A percentile compares a stretch with the other conserved stretches of the same genome.
Evolutionary conservation across 1,140 invertebrate genomes (phyloP).

Genomic region (Magallana gigas): DNA sequence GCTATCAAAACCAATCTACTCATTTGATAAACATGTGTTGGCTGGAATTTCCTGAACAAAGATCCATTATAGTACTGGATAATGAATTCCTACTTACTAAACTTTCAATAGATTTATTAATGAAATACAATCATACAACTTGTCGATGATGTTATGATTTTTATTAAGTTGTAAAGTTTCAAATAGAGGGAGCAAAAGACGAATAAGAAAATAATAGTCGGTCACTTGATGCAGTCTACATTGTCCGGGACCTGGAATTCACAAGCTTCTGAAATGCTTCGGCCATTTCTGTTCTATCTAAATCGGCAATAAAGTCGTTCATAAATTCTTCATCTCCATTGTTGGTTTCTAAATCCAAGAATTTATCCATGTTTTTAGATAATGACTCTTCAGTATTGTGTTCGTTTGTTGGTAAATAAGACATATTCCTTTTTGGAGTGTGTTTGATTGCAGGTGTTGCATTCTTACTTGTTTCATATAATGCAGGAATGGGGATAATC

Average conservation of each 20-base stretch:
- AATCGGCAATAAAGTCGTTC: not conserved
- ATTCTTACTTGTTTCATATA: not conserved
- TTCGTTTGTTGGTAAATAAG: too few relatives aligned
- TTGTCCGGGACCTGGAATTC: not conserved
- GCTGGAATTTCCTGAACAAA: too few relatives aligned
- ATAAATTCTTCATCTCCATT: not conserved
- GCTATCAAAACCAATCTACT: not conserved
- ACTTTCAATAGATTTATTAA: too few relatives aligned
- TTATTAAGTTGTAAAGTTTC: too few relatives aligned
- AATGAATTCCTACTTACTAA: too few relatives aligned
- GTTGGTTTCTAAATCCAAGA: not conserved
- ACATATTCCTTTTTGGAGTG: too few relatives aligned
- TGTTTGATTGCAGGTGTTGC: not conserved
- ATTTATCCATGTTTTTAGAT: not conserved
- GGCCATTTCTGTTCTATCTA: not conserved
- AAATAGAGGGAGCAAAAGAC: too few relatives aligned
- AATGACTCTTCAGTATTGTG: not conserved
- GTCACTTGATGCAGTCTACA: too few relatives aligned
- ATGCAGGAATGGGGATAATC: not conserved
- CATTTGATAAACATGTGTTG: not conserved
- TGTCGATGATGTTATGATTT: too few relatives aligned
- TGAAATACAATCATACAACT: too few relatives aligned
- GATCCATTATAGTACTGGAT: too few relatives aligned
- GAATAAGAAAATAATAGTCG: too few relatives aligned
- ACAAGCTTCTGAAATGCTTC: conserved; percentile 9